Conservation (phyloP, 2,113 vertebrate genomes). For the Heliornis fulica region DNA sequence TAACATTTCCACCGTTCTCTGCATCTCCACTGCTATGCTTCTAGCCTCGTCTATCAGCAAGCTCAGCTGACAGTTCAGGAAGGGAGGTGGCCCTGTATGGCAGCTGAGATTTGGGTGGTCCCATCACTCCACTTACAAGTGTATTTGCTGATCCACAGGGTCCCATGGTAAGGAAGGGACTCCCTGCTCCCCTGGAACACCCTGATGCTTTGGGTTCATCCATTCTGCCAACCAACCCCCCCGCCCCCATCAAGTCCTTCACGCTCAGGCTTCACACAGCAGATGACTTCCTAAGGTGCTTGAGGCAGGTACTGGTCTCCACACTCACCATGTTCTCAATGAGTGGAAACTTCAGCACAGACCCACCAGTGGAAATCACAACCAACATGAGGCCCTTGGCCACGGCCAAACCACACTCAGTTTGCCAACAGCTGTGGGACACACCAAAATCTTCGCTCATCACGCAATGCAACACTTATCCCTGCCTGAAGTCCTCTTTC, state of each 20-base stretch:
- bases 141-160: background rate
- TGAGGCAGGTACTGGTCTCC: background rate
- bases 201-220: background rate
- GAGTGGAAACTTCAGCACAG: background rate
- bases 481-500: background rate
- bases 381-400: rapidly evolving
- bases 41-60: background rate
- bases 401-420: background rate
- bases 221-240: background rate
- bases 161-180: background rate
- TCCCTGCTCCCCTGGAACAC: background rate
- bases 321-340: background rate
- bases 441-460: background rate
- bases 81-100: rapidly evolving
- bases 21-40: background rate
- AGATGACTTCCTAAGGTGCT: background rate
- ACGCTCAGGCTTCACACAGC: background rate
- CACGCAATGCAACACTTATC: background rate
- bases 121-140: background rate
- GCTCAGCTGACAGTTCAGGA: background rate
- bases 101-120: background rate
- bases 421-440: background rate
- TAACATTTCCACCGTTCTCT: background rate
- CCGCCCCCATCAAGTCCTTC: background rate
- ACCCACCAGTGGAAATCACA: too few species aligned